Percentiles rank a stretch among this genome's conserved stretches.
Conservation (phyloP, 2,113 vertebrate genomes). For the Anthoscopus minutus region DNA sequence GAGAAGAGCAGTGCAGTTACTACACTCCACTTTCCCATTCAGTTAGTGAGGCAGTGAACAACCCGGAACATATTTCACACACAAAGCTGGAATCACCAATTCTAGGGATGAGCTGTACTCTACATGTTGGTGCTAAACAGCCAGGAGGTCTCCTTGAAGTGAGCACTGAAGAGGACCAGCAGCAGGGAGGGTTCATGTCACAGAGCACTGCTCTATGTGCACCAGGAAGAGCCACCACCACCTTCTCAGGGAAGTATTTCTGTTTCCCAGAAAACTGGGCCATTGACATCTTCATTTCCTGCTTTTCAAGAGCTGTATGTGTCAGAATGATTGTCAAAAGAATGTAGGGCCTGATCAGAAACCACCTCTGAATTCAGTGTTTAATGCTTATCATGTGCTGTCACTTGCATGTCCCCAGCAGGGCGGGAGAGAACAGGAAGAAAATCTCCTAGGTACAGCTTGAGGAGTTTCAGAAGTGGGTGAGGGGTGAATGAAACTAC, state of each 20-base stretch:
- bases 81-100: not conserved
- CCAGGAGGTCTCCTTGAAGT: not conserved
- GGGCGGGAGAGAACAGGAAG: not conserved
- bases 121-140: not conserved
- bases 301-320: not conserved
- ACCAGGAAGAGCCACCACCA: not conserved
- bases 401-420: not conserved
- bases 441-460: not conserved
- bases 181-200: not conserved
- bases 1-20: not conserved
- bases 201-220: rapidly evolving
- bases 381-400: not conserved
- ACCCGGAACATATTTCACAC: not conserved
- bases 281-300: not conserved
- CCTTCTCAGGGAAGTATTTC: not conserved
- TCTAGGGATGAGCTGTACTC: not conserved
- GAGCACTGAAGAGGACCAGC: not conserved
- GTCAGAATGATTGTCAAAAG: not conserved
- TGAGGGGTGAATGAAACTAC: not conserved
- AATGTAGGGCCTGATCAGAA: not conserved
- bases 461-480: not conserved
- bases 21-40: not conserved
- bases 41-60: not conserved
- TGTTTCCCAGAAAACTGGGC: not conserved
- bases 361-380: not conserved